Evolutionary conservation across 2,888 invertebrate genomes (phyloP).

Genomic region (Saturnia japonica): DNA sequence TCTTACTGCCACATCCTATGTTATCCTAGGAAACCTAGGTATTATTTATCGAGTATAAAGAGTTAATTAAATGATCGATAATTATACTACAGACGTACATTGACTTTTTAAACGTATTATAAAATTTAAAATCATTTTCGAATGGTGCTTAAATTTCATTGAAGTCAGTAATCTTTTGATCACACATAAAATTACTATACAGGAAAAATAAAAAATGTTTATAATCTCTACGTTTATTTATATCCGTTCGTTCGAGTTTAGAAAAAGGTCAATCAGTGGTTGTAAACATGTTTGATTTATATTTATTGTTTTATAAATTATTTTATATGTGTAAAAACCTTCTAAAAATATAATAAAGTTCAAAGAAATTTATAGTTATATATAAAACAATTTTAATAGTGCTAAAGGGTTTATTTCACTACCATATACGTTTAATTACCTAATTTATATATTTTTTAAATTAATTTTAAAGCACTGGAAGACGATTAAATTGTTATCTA

Average conservation of each 20-base stretch:
- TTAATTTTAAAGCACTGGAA: too few species aligned
- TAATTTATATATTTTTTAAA: too few species aligned
- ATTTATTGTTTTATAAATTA: not conserved
- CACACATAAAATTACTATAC: not conserved
- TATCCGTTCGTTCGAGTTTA: constrained; percentile 5
- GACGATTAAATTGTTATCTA: too few species aligned
- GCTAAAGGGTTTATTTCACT: too few species aligned
- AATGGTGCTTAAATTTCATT: not conserved
- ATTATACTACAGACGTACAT: not conserved
- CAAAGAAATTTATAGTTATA: not conserved
- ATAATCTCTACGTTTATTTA: not conserved
- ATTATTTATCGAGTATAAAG: not conserved
- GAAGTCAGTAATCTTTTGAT: not conserved
- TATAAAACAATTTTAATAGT: not conserved
- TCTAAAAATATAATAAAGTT: not conserved
- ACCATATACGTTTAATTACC: too few species aligned
- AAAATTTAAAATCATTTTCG: not conserved
- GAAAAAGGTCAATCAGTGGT: not conserved
- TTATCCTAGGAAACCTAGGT: not conserved
- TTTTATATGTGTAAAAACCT: not conserved
- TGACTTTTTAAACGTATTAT: not conserved
- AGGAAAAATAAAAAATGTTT: not conserved
- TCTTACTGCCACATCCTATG: not conserved
- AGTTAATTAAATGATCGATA: not conserved
- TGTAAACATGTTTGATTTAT: not conserved